These are phyloP conservation scores for Aspidapion aeneum DNA, from an alignment of 2,888 invertebrate species.

Conservation along the genomic window DNA sequence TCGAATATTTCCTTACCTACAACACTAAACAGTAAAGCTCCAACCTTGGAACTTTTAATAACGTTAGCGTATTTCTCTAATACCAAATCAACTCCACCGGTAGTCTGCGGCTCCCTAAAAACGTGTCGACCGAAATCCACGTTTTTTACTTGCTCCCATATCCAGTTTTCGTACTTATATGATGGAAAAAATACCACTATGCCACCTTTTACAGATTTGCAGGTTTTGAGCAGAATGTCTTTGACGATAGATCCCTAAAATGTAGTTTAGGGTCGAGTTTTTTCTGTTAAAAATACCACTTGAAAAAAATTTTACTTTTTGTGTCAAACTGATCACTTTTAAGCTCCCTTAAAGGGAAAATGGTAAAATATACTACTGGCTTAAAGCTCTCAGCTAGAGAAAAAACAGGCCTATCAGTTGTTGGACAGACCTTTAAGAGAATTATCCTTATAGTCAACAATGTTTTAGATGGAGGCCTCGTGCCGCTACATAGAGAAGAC, in stretches of 20 bases:
- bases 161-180: conserved; percentile 80
- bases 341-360: too few species aligned
- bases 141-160: conserved; percentile 60
- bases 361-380: too few species aligned
- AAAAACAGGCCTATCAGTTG: too few species aligned
- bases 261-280: too few species aligned
- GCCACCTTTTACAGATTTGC: conserved; percentile 81
- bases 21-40: conserved; percentile 91
- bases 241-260: conserved; percentile 37
- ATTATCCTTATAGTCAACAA: too few species aligned
- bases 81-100: conserved; percentile 70
- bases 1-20: conserved; percentile 66
- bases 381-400: too few species aligned
- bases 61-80: conserved; percentile 62
- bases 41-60: conserved; percentile 51
- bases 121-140: conserved; percentile 56
- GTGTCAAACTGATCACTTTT: too few species aligned
- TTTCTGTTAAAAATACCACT: too few species aligned
- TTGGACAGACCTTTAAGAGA: too few species aligned
- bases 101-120: conserved; percentile 74
- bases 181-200: conserved; percentile 93
- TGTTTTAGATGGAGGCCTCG: too few species aligned
- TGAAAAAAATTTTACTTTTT: too few species aligned
- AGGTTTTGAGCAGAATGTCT: conserved; percentile 66
- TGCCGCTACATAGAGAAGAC: too few species aligned